Base-by-base conservation (phyloP, 2,113 vertebrate genomes). In the Charina bottae region DNA sequence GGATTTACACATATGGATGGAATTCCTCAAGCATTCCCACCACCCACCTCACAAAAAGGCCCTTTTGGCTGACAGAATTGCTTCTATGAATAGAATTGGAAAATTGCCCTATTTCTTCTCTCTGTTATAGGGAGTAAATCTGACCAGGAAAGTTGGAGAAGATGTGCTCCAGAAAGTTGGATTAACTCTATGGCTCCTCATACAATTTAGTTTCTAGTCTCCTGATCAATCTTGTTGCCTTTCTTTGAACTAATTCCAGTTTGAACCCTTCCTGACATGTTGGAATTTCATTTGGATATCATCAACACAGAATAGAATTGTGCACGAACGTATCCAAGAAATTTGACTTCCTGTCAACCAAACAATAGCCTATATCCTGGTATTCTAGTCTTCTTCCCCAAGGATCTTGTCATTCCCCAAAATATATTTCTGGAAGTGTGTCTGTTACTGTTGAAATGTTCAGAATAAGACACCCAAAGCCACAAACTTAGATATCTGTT, bases 361-460 rank as follows among this genome's bases (percentile, higher is more conserved):
- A 90, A 89, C 33, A 90, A 49, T 55, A 56, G 49, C 26, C n/a
- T 83, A 15, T 62, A 88, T 83, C 89, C 89, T 58, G 68, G 68
- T 55, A 90, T 90, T 83, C 53, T 83, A 8, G 12, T 42, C 21
- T 58, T 24, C 21, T 78, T 90, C 33, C 68, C 68, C 54, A 56
- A 55, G 56, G 68, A 72, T 56, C 55, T 64, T 90, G 21, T 8
- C 6, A 58, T 42, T 90, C 23, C 68, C 42, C 26, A 89, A 64
- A 72, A 58, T 37, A 33, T 90, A 58, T 90, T 90, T 89, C 33
- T 58, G 89, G 68, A 78, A 83, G 55, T 23, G n/a, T 56, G 12
- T 37, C 89, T n/a, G 26, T 58, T 37, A 2, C 0, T 26, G 24
- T 42, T 58, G 13, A 89, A 26, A 37, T 58, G 53, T 58, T 90